Percentiles rank a stretch among this genome's conserved stretches.
These are phyloP conservation scores for Rhynchomys soricoides DNA, from an alignment of 2,113 vertebrate genomes.

Conservation along the genomic window DNA sequence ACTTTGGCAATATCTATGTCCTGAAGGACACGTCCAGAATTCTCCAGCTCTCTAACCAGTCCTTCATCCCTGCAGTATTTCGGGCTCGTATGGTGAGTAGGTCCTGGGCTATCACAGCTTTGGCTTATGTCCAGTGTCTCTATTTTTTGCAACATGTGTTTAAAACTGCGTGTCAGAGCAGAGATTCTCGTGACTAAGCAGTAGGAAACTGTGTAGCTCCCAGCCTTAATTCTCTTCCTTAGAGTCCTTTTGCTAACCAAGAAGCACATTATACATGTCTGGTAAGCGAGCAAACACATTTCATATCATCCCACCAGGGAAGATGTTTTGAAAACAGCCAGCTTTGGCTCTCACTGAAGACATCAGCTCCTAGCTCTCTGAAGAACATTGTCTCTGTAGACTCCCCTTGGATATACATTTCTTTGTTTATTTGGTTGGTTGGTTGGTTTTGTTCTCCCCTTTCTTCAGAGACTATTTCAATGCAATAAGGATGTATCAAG, in stretches of 20 bases:
- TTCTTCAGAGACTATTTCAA: conserved; percentile 49
- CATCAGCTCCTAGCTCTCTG: not conserved
- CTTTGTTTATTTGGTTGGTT: not conserved
- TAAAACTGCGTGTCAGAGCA: not conserved
- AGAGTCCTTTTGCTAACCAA: not conserved
- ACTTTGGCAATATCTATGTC: conserved; percentile 90
- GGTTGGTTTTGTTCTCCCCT: conserved; percentile 22
- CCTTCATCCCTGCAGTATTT: conserved; percentile 88
- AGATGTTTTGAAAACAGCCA: not conserved
- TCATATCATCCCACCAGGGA: not conserved
- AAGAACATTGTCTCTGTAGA: not conserved
- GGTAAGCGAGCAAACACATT: not conserved
- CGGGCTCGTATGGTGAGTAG: conserved; percentile 87
- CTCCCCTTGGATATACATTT: not conserved
- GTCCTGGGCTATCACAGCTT: not conserved
- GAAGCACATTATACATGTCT: not conserved
- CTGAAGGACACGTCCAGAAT: conserved; percentile 84
- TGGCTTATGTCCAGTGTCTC: not conserved
- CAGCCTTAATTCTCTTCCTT: not conserved
- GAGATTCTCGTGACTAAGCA: not conserved
- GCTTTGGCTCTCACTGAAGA: not conserved
- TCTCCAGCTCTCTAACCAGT: conserved; percentile 88
- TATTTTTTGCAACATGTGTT: not conserved
- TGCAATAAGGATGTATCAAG: not conserved
- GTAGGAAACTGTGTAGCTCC: not conserved